phyloP scores from a whole-genome alignment of 2,888 invertebrate genomes.

The Catocala fraxini region DNA sequence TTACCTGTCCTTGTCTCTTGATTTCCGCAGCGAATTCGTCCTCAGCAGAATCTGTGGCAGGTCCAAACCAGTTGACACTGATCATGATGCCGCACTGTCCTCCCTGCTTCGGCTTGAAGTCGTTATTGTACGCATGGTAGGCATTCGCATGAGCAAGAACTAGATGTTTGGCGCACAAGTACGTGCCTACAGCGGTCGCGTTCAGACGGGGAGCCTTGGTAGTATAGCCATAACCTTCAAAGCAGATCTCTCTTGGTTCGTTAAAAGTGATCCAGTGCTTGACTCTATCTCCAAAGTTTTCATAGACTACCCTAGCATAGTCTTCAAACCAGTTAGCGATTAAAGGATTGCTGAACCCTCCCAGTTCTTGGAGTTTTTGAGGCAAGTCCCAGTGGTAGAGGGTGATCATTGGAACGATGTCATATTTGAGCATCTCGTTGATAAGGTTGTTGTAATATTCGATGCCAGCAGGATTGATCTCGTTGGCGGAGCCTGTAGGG shows the following conservation, averaged over 20 bases:
- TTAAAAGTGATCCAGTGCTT: constrained; percentile 88
- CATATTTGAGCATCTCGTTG: constrained; percentile 85
- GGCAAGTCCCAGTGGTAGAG: constrained; percentile 86
- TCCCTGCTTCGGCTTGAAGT: constrained; percentile 58
- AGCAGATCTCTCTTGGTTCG: constrained; percentile 78
- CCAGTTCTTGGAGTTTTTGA: constrained; percentile 80
- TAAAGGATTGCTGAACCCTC: constrained; percentile 78
- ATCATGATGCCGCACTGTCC: constrained; percentile 47
- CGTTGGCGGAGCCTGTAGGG: constrained; percentile 66
- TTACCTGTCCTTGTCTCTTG: constrained; percentile 34
- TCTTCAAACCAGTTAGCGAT: constrained; percentile 76
- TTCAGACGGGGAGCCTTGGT: constrained; percentile 65
- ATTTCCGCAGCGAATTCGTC: constrained; percentile 61
- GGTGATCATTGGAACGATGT: constrained; percentile 87
- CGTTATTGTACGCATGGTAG: constrained; percentile 68
- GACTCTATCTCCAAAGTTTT: constrained; percentile 77
- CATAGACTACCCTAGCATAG: constrained; percentile 74
- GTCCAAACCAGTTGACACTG: constrained; percentile 43
- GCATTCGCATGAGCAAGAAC: constrained; percentile 85
- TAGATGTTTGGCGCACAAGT: constrained; percentile 78
- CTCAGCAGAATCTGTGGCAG: constrained; percentile 54
- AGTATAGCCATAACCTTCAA: constrained; percentile 72
- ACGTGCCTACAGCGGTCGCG: constrained; percentile 74
- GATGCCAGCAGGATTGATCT: constrained; percentile 87
- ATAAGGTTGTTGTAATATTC: constrained; percentile 89